Conservation (phyloP, 2,888 invertebrate species). For the Prenolepis imparis region DNA sequence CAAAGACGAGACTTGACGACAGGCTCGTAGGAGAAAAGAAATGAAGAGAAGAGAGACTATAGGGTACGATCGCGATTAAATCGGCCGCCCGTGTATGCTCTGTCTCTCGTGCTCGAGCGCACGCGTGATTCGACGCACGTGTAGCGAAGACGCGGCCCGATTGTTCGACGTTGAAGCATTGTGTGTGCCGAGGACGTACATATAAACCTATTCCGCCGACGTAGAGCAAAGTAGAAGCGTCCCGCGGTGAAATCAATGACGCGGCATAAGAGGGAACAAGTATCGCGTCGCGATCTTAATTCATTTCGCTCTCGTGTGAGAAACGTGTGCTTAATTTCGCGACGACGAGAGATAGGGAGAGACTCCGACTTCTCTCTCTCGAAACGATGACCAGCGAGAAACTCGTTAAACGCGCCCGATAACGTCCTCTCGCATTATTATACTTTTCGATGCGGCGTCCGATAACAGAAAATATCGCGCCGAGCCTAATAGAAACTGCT, state of each 20-base stretch:
- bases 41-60: conserved; percentile 12
- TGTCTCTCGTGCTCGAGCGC: conserved; percentile 32
- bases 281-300: conserved; percentile 73
- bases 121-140: conserved; percentile 43
- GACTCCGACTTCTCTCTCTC: conserved; percentile 4
- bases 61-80: conserved; percentile 45
- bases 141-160: conserved; percentile 46
- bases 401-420: conserved; percentile 63
- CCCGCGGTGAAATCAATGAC: conserved; percentile 71
- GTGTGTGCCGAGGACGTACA: conserved; percentile 46
- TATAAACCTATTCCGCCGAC: conserved; percentile 49
- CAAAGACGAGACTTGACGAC: conserved; percentile 29
- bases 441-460: conserved; percentile 3
- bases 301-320: conserved; percentile 66
- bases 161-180: conserved; percentile 45
- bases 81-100: conserved; percentile 43
- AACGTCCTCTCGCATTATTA: conserved; percentile 57
- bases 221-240: conserved; percentile 47
- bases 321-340: conserved; percentile 67
- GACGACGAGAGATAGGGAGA: conserved; percentile 45
- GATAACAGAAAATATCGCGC: conserved; percentile 39
- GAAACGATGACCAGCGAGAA: conserved; percentile 71
- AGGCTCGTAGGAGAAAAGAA: neutral
- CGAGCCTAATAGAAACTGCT: conserved; percentile 38
- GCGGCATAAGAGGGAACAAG: conserved; percentile 64